These are phyloP conservation scores for Cebidichthys violaceus DNA, from an alignment of 2,113 vertebrate genomes.

Conservation along the genomic window DNA sequence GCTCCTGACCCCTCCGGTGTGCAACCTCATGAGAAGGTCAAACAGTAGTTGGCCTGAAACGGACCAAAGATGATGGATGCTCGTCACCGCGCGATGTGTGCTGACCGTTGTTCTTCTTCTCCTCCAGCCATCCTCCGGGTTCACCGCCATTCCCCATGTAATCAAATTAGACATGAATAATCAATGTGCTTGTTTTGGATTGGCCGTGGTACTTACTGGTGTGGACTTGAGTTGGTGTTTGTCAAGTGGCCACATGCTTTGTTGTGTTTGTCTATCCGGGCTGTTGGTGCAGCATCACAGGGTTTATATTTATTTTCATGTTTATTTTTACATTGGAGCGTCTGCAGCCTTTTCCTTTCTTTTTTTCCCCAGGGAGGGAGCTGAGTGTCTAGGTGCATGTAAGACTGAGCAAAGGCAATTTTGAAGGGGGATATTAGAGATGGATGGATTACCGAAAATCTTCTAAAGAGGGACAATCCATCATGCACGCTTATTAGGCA, in stretches of 20 bases:
- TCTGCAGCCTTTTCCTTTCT: not conserved
- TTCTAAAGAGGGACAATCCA: conserved; percentile 82
- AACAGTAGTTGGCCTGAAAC: conserved; percentile 42
- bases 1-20: conserved; percentile 54
- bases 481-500: conserved; percentile 79
- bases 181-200: conserved; percentile 51
- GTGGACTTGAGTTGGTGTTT: conserved; percentile 35
- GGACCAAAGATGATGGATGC: conserved; percentile 56
- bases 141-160: conserved; percentile 29
- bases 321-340: conserved; percentile 49
- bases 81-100: conserved; percentile 26
- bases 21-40: conserved; percentile 52
- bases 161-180: conserved; percentile 56
- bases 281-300: conserved; percentile 41
- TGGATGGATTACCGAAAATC: conserved; percentile 81
- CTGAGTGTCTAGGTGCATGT: conserved; percentile 54
- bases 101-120: conserved; percentile 18
- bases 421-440: conserved; percentile 79
- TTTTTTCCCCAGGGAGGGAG: not conserved
- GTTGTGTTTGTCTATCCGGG: conserved; percentile 10
- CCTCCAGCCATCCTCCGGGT: conserved; percentile 13
- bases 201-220: conserved; percentile 20
- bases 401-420: conserved; percentile 75
- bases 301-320: conserved; percentile 42
- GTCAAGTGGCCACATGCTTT: conserved; percentile 6